Base-by-base conservation (phyloP, 2,888 invertebrate genomes). In the Caenorhabditis virilis region DNA sequence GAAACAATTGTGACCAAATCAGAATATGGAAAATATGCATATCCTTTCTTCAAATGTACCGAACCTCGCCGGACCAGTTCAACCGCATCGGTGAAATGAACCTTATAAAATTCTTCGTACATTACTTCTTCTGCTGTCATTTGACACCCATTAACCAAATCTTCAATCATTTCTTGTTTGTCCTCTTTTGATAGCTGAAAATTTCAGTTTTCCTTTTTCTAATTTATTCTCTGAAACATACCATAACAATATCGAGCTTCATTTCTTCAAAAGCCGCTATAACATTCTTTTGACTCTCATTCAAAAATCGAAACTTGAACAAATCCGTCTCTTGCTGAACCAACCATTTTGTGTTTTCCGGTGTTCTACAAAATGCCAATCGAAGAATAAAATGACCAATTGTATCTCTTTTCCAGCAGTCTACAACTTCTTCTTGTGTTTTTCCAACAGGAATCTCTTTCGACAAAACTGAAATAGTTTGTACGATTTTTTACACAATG, bases 371-470 rank as follows among this genome's bases (percentile, higher is more conserved):
- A 84, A 92, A 95, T 0, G 93, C 93, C 57, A 98, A 85, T 55
- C 95, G 88, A 2, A 97, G 86, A 76, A 95, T 91, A 84, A 91
- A 95, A 84, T 98, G 97, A 0, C 95, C 92, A 49, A 95, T 88
- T 79, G 91, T 90, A 85, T 98, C 97, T 65, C 83, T 51, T 23
- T 75, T 64, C 30, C 73, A 56, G 35, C 54, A 52, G 9, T 66
- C 60, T 1, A 42, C 27, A 9, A 38, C 7, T 4, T 60, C 60
- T 11, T 46, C 25, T 0, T 0, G 16, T 22, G 38, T 23, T 27
- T 45, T 45, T 20, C 27, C 27, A 16, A 45, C n/a, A 1, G 5
- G 2, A 4, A 25, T 15, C 27, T 45, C 43, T 45, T 45, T 45
- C 5, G 43, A 46, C 20, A 54, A 47, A 0, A 58, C 58, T 64